A percentile compares a stretch with the other conserved stretches of the same genome.
phyloP scores from a whole-genome alignment of 2,797 vertebrate genomes.

The Sciurus carolinensis region DNA sequence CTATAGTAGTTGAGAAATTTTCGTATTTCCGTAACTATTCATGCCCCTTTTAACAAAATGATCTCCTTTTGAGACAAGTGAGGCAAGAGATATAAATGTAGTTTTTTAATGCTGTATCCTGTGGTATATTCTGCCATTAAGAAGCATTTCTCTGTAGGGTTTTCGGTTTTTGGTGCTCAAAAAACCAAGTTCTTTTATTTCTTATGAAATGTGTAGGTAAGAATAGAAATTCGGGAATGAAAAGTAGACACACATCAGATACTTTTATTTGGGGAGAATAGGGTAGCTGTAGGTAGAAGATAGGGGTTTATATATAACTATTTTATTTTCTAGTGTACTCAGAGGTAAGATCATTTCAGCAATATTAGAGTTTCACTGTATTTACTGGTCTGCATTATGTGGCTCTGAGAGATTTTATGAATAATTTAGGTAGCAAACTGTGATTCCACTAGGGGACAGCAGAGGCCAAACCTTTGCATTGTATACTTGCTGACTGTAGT shows the following conservation, averaged over 20 bases:
- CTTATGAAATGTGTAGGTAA: constrained; percentile 41
- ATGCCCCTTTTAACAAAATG: constrained; percentile 14
- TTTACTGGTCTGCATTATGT: background rate
- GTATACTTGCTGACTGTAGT: background rate
- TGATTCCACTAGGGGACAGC: constrained; percentile 89
- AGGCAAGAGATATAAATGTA: background rate
- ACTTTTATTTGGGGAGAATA: background rate
- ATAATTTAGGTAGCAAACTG: constrained; percentile 59
- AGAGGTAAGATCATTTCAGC: background rate
- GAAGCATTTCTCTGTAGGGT: constrained; percentile 26
- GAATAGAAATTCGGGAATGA: constrained; percentile 39
- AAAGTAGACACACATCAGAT: background rate
- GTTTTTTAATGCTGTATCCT: constrained; percentile 16
- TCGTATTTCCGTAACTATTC: background rate
- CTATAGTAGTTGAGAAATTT: constrained; percentile 24
- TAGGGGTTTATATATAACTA: background rate
- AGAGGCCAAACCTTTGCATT: constrained; percentile 81
- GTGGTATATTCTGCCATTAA: background rate
- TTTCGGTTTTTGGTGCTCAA: constrained; percentile 1
- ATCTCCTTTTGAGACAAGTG: constrained; percentile 11
- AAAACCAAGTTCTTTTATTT: constrained; percentile 26
- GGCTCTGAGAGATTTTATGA: constrained; percentile 6
- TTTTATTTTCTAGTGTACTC: background rate
- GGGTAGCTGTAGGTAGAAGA: background rate
- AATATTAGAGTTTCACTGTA: background rate